Base-by-base conservation (phyloP, 2,888 invertebrate species). In the Cryptus viduatorius region DNA sequence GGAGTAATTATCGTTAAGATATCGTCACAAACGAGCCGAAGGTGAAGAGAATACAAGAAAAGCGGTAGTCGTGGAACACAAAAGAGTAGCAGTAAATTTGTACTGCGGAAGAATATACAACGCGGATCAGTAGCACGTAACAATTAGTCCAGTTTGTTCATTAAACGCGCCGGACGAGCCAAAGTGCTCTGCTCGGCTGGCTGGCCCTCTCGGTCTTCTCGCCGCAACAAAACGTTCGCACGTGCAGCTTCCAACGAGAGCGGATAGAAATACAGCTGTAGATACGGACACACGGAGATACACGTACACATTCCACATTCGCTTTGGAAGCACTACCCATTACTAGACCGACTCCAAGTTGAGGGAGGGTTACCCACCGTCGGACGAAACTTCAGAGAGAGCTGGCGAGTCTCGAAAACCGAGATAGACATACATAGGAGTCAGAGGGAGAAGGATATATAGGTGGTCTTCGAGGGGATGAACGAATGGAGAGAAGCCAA, bases 131-230 rank as follows among this genome's bases (percentile, higher is more conserved):
- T 69, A 65, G 75, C 69, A 75, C 68, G 81, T 77, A 72, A 81
- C 78, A 81, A 81, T 81, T 81, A 81, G 84, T 78, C 78, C 59
- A 79, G 81, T 84, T 81, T 84, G 81, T 84, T 84, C 84, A 73
- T 84, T 78, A 71, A 81, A 73, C 81, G 68, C 72, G 53, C 73
- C 19, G 56, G 64, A 75, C 73, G 64, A 65, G 84, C 78, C 81
- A 81, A 81, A 81, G 81, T 78, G 78, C 44, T 46, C 61, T 19
- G 72, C 81, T 75, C 72, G 29, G 12, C 14, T n/a, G n/a, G n/a
- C 48, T n/a, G 12, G 48, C 48, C 48, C 14, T 16, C 56, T 81
- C 46, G 67, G 29, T 75, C 64, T 73, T 75, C 68, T 56, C 72
- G 72, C 73, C 37, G 64, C 77, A 77, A 68, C 77, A 80, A 80